phyloP scores from a whole-genome alignment of 2,113 vertebrate species.

The Bombycilla garrulus region DNA sequence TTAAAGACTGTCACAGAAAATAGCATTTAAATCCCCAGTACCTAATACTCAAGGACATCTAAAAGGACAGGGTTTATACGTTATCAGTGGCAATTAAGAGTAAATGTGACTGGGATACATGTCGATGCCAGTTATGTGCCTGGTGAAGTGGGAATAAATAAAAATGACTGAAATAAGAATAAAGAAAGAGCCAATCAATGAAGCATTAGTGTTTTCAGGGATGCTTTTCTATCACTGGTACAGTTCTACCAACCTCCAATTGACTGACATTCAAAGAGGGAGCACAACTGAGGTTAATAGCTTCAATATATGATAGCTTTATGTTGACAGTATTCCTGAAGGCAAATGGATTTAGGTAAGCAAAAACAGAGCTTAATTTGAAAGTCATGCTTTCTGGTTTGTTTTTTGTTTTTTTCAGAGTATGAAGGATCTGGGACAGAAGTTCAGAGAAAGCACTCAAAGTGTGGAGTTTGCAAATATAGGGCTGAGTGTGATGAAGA shows the following conservation, averaged over 20 bases:
- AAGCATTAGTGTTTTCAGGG: background rate
- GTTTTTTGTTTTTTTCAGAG: conserved; percentile 69
- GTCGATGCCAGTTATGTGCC: background rate
- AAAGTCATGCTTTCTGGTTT: background rate
- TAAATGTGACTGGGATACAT: background rate
- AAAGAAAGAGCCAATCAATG: background rate
- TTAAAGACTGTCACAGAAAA: background rate
- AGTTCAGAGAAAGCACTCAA: conserved; percentile 88
- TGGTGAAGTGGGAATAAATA: background rate
- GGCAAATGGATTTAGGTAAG: background rate
- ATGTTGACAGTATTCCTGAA: background rate
- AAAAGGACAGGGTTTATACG: background rate
- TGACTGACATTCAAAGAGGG: background rate
- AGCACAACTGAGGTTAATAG: background rate
- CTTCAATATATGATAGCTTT: background rate
- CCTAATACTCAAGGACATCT: background rate
- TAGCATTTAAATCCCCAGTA: background rate
- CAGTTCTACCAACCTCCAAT: background rate
- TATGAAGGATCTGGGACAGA: conserved; percentile 90
- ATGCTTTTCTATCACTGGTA: background rate
- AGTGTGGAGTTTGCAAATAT: conserved; percentile 93
- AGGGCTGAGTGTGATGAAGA: conserved; percentile 95
- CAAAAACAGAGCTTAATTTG: background rate
- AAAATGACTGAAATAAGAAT: background rate
- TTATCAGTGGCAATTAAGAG: background rate